Base-by-base conservation (phyloP, 1,140 invertebrate species). In the Melanaphis sacchari region DNA sequence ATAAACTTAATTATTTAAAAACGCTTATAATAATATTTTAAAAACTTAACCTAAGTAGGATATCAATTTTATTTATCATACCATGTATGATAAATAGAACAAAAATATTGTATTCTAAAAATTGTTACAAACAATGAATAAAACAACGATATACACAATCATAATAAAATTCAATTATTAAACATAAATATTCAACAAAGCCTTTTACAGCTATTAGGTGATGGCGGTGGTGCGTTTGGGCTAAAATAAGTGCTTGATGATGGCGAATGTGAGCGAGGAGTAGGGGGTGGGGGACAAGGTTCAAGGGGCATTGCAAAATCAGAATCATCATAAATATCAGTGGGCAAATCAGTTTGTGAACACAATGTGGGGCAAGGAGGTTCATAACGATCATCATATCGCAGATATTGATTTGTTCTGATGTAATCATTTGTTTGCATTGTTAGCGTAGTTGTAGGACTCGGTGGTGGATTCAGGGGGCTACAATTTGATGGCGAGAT, bases 351-450 rank as follows among this genome's bases (percentile, higher is more conserved):
- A 52, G 36, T 93, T 54, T 93, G 91, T 0, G 98, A 98, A 95
- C 98, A 99, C 0, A 98, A 98, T 18, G 98, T 99, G 8, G 98
- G 98, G 3, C 98, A 98, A 36, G 98, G 98, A 4, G 98, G 98
- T 94, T 97, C 96, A 95, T 98, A 98, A 24, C 98, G 98, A 2
- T 98, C 97, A 26, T 94, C 93, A 88, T 94, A 94, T 94, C 97
- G 94, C 76, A 94, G 85, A 31, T 94, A 93, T 41, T 96, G 95
- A 26, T 96, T 96, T 3, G 95, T 95, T 21, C 31, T 8, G 5
- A 84, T 38, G 46, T 93, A 93, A 54, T 84, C 46, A 40, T 49
- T 85, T 1, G 91, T 54, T 31, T n/a, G 81, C 76, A 93, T 84
- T 0, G 81, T 93, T 3, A 93, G 38, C 5, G 97, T 97, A 3